These are phyloP conservation scores for Cotesia vestalis DNA, from an alignment of 1,140 invertebrate species.

Conservation along the genomic window DNA sequence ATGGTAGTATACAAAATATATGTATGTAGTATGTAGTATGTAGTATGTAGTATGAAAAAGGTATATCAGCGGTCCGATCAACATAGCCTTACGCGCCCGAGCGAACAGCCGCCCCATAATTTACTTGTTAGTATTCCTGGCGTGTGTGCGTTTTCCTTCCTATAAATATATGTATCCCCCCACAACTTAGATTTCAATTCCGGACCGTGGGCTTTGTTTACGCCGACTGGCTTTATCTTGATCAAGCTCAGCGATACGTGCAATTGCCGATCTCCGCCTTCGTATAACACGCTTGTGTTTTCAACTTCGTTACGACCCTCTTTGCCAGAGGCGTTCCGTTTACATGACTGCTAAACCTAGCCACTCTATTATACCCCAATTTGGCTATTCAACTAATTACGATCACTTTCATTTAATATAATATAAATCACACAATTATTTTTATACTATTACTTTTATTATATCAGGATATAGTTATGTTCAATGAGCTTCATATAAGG, in stretches of 20 bases:
- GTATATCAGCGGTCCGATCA: constrained; percentile 33
- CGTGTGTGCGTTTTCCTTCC: constrained; percentile 24
- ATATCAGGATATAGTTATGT: too few relatives aligned
- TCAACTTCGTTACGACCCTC: constrained; percentile 26
- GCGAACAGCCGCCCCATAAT: constrained; percentile 54
- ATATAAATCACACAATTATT: neutral
- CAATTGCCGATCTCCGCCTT: constrained; percentile 43
- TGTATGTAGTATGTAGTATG: neutral
- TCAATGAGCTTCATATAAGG: too few relatives aligned
- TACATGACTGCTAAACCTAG: constrained; percentile 39
- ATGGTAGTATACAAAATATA: neutral
- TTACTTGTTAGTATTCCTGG: constrained; percentile 55
- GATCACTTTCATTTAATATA: neutral
- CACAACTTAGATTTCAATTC: constrained; percentile 43
- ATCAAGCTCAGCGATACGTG: constrained; percentile 45
- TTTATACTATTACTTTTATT: too few relatives aligned
- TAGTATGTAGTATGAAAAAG: neutral
- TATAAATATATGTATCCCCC: constrained; percentile 11
- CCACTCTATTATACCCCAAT: constrained; percentile 44
- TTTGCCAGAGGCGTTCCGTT: constrained; percentile 41
- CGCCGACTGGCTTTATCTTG: constrained; percentile 43
- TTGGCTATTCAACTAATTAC: constrained; percentile 33
- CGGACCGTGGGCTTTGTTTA: constrained; percentile 30
- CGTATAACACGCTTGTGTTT: constrained; percentile 19
- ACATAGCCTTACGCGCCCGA: constrained; percentile 22